phyloP scores from a whole-genome alignment of 2,113 vertebrate genomes.

The Pavo muticus region DNA sequence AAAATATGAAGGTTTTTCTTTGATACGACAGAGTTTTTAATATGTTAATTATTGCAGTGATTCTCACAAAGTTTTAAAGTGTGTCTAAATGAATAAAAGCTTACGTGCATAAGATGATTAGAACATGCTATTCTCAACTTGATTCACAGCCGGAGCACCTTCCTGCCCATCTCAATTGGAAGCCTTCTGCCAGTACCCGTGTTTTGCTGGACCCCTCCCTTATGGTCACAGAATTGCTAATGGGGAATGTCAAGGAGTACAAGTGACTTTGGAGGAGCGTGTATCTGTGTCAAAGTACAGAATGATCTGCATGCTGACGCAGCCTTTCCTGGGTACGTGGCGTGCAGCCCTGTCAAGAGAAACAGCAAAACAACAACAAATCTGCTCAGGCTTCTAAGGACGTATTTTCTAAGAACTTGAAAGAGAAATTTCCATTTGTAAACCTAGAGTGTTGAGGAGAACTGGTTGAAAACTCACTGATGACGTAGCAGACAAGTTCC shows the following conservation, averaged over 20 bases:
- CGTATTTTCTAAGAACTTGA: rapidly evolving
- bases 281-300: neutral
- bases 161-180: neutral
- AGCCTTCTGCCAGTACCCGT: neutral
- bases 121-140: conserved; percentile 25
- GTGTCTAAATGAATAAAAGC: conserved; percentile 48
- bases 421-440: neutral
- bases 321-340: neutral
- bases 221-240: neutral
- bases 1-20: conserved; percentile 62
- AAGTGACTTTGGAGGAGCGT: neutral
- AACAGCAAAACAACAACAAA: neutral
- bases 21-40: conserved; percentile 22
- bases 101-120: neutral
- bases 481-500: neutral
- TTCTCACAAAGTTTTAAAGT: conserved; percentile 15
- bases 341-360: neutral
- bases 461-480: neutral
- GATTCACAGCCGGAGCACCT: neutral
- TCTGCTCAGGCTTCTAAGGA: neutral
- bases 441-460: neutral
- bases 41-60: conserved; percentile 36
- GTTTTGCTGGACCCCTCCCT: neutral
- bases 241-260: neutral
- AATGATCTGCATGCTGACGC: neutral